phyloP scores from a whole-genome alignment of 2,888 invertebrate species.

The Doris montereyensis region DNA sequence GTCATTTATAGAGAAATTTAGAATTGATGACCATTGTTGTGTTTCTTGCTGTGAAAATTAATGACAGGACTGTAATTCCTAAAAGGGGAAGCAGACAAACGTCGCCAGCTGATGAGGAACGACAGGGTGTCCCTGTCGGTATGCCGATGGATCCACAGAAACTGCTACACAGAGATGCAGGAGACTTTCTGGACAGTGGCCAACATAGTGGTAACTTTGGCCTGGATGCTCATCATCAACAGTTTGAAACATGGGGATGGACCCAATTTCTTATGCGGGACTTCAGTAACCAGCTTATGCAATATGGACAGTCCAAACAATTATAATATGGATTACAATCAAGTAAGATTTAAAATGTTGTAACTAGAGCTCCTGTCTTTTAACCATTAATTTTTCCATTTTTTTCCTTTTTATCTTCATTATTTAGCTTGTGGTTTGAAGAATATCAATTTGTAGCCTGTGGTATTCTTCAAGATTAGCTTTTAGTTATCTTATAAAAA shows the following conservation, averaged over 20 bases:
- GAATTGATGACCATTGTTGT: neutral
- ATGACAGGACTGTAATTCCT: neutral
- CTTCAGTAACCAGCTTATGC: constrained; percentile 67
- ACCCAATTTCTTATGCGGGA: no score
- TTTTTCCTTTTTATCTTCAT: no score
- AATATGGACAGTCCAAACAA: constrained; percentile 73
- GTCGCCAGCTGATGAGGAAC: constrained; percentile 90
- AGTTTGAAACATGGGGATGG: constrained; percentile 27
- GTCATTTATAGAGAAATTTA: neutral
- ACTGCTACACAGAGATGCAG: constrained; percentile 46
- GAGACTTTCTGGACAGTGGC: constrained; percentile 56
- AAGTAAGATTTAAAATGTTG: no score
- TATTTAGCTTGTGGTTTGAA: no score
- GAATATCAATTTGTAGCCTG: no score
- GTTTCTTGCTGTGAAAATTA: neutral
- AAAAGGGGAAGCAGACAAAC: constrained; percentile 84
- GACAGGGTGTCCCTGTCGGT: constrained; percentile 57
- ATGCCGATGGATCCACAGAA: constrained; percentile 48
- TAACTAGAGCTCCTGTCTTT: no score
- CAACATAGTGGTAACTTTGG: constrained; percentile 31
- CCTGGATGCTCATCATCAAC: constrained; percentile 3
- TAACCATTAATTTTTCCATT: no score
- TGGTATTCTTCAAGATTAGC: no score
- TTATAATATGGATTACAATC: constrained; percentile 70
- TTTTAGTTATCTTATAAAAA: no score